Evolutionary conservation across 2,113 vertebrate species (phyloP).

Genomic region (Podarcis raffonei): DNA sequence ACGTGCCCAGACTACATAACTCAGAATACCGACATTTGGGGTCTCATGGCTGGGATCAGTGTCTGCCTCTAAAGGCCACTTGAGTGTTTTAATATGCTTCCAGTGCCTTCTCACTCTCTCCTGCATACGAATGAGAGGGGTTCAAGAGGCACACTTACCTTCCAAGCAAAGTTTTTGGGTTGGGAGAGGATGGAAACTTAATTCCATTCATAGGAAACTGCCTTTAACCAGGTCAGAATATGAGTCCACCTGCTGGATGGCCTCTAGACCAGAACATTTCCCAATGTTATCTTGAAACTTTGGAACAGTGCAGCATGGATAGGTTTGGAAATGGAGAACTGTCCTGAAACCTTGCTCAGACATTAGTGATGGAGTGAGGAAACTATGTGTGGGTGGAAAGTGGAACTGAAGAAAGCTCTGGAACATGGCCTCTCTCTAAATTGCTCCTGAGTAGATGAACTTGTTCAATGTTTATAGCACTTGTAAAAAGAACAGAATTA

Average conservation of each 20-base stretch:
- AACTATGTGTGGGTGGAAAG: background rate
- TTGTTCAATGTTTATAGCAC: background rate
- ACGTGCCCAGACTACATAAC: background rate
- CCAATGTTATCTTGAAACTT: background rate
- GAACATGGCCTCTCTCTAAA: background rate
- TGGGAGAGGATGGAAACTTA: background rate
- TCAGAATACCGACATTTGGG: background rate
- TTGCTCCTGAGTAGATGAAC: background rate
- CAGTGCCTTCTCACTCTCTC: background rate
- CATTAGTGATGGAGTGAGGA: background rate
- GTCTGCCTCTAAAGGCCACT: too few species aligned
- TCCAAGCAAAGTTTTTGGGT: background rate
- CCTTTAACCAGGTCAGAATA: background rate
- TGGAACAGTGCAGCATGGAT: background rate
- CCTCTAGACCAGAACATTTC: background rate
- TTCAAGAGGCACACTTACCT: background rate
- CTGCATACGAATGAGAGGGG: background rate
- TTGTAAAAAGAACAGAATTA: background rate
- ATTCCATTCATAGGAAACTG: background rate
- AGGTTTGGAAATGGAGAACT: background rate
- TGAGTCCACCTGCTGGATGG: background rate
- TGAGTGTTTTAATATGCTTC: background rate
- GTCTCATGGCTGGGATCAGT: background rate
- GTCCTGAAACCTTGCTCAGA: too few species aligned
- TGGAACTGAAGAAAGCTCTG: background rate